Base-by-base conservation (phyloP, 2,113 vertebrate species). In the Atherinomorus stipes region DNA sequence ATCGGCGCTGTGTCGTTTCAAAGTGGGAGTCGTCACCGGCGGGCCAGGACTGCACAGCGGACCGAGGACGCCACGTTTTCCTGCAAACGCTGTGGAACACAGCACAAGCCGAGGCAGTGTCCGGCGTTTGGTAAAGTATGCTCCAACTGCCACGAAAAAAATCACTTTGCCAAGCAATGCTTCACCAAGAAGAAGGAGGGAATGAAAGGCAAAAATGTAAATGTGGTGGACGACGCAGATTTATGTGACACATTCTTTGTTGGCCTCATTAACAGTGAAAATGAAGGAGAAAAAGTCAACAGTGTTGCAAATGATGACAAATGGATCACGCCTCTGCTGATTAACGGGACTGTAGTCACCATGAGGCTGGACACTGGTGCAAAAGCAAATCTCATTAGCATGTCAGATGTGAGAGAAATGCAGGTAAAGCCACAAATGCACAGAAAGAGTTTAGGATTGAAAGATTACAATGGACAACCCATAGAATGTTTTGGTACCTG, bases 161-260 rank as follows among this genome's bases (percentile, higher is more conserved):
- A 66, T 19, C 50, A 63, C 21, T 63, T 63, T 31, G 18, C 61
- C 11, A 63, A 63, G n/a, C 61, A 63, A 4, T 63, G 44, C n/a
- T 66, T 47, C 19, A n/a, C 18, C 3, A 31, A 63, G 28, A 0
- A 10, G 11, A 63, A 45, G 26, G 40, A 13, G 1, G 18, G 2
- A 4, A 19, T 4, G 23, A 26, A 10, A 26, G 59, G 23, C 3
- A 53, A 13, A 12, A 0, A 4, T 5, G 22, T 42, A 1, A 42
- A 42, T 15, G 1, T 42, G 1, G 23, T 53, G 13, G 37, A 40
- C 12, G 50, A 66, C 1, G 1, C 10, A 1, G 49, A 53, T 7
- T 11, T 66, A 0, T 19, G 63, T 52, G 50, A 66, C 7, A 42
- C 21, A 11, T 42, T 66, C 25, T 53, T 40, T 54, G 37, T 54